phyloP scores from a whole-genome alignment of 2,888 invertebrate genomes.

The Leucoma salicis region DNA sequence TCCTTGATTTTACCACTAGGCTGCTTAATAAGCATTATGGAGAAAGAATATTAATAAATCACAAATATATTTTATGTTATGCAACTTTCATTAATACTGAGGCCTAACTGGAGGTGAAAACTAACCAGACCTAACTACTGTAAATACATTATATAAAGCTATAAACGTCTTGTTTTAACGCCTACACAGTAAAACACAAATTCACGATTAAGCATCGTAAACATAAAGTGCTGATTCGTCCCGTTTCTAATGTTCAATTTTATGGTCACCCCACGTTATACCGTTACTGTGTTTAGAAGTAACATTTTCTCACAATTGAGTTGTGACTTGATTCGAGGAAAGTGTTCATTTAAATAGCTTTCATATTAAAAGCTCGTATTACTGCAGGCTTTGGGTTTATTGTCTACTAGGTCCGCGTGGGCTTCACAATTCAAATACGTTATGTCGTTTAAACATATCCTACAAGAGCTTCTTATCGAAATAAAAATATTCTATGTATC shows the following conservation, averaged over 20 bases:
- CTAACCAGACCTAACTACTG: no score
- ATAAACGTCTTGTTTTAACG: constrained; percentile 4
- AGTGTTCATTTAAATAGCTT: constrained; percentile 2
- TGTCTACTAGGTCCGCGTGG: no score
- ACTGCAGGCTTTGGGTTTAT: neutral
- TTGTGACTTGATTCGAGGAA: constrained; percentile 2
- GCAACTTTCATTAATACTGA: no score
- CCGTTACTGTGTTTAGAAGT: constrained; percentile 23
- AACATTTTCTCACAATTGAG: constrained; percentile 4
- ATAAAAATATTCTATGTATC: no score
- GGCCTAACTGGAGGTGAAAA: no score
- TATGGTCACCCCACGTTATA: constrained; percentile 22
- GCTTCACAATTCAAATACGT: no score
- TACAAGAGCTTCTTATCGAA: no score
- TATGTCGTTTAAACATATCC: no score
- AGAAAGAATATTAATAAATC: no score
- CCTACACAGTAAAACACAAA: constrained; percentile 13
- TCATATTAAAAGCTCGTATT: neutral
- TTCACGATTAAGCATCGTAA: constrained; percentile 20
- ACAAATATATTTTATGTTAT: no score
- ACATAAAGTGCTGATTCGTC: constrained; percentile 13
- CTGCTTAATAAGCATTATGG: no score
- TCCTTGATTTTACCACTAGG: no score
- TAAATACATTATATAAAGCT: neutral
- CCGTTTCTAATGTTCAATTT: constrained; percentile 27